Evolutionary conservation across 2,888 invertebrate genomes (phyloP), one percentile per base, ranked within the genome.

Genomic region (Ernsta delagoae): DNA sequence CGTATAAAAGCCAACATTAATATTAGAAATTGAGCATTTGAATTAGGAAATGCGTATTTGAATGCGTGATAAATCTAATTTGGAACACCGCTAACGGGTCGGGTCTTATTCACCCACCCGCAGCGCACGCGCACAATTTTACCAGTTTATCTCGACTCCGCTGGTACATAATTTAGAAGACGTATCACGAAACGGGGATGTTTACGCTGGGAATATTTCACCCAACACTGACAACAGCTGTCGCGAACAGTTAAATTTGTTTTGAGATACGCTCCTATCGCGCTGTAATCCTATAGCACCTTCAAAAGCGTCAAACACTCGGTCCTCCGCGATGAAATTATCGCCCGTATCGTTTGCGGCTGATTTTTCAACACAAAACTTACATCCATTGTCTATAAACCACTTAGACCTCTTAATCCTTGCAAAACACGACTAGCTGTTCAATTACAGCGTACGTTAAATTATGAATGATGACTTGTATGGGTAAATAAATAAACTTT

Each of bases 161-260:
- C n/a, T n/a, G n/a, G 74, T 76, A 75, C 79, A 83, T 80, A 83
- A 83, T 80, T 83, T 78, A 75, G 75, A 75, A 71, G 79, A 80
- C 80, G 80, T 82, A 83, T 83, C 82, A 82, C 78, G 82, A 79
- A 80, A 79, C 80, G 75, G 73, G 77, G 74, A 70, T 79, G 78
- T 79, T 83, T 82, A 83, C 83, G 79, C 78, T 72, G 76, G 71
- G 76, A 80, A 82, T 86, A 84, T 80, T 81, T 84, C 78, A 82
- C 75, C 71, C 24, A 34, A 48, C 73, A 74, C 78, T 80, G 86
- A 86, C 84, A 83, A 79, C 77, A 65, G 72, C 79, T 80, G 87
- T 83, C 85, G 74, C 72, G 80, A 75, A 80, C 81, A 76, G 83
- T 86, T 87, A 83, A 82, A 79, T 75, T 77, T 75, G 80, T 85